A percentile compares a stretch with the other conserved stretches of the same genome.
These are phyloP conservation scores for Araneus ventricosus DNA, from an alignment of 1,140 invertebrate species.

Conservation along the genomic window DNA sequence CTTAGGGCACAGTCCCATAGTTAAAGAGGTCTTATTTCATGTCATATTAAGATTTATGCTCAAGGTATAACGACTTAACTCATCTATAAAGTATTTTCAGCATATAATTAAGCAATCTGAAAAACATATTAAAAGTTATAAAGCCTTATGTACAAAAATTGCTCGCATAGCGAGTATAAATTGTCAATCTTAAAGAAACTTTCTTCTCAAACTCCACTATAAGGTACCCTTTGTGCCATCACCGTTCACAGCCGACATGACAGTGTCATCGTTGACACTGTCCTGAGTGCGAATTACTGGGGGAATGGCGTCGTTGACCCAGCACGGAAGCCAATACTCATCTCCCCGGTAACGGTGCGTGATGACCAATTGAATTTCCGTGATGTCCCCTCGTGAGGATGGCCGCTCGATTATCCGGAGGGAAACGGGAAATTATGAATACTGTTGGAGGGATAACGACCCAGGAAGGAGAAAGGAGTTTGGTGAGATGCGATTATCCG, in stretches of 20 bases:
- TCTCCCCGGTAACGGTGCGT: not conserved
- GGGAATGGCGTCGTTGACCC: not conserved
- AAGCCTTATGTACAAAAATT: too few relatives aligned
- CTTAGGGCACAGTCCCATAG: too few relatives aligned
- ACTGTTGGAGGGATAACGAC: conserved; percentile 12
- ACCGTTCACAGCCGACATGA: not conserved
- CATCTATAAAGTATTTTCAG: too few relatives aligned
- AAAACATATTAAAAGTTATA: too few relatives aligned
- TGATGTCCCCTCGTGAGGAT: not conserved
- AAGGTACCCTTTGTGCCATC: too few relatives aligned
- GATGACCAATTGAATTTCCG: conserved; percentile 34
- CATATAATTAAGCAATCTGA: too few relatives aligned
- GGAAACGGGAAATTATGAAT: conserved; percentile 10
- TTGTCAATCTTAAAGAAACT: too few relatives aligned
- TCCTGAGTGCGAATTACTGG: not conserved
- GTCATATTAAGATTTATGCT: too few relatives aligned
- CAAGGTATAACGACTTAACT: too few relatives aligned
- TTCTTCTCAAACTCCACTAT: too few relatives aligned
- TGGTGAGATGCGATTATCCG: not conserved
- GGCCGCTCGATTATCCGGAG: not conserved
- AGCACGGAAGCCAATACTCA: not conserved
- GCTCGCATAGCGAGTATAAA: too few relatives aligned
- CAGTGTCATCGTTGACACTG: not conserved
- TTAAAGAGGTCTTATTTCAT: too few relatives aligned
- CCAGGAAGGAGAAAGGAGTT: not conserved